Percentiles rank a stretch among this genome's conserved stretches.
Conservation (phyloP, 2,113 vertebrate genomes). For the Larimichthys crocea region DNA sequence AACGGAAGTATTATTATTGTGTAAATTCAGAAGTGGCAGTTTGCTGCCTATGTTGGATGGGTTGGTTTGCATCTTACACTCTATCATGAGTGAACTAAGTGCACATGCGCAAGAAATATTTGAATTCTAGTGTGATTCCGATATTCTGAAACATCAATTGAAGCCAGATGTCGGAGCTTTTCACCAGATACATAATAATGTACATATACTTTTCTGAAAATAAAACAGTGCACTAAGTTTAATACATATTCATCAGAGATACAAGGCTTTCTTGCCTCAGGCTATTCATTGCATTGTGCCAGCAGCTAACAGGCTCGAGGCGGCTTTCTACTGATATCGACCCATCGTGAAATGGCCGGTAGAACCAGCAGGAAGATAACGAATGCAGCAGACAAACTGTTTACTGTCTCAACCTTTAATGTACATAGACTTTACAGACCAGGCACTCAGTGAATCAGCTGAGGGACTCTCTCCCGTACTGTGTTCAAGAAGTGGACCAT, state of each 20-base stretch:
- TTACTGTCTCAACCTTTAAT: background rate
- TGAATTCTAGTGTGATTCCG: background rate
- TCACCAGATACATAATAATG: background rate
- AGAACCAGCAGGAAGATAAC: background rate
- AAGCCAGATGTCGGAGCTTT: background rate
- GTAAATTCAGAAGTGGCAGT: background rate
- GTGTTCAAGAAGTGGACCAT: background rate
- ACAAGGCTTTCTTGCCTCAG: background rate
- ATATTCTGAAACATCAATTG: background rate
- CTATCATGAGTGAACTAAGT: background rate
- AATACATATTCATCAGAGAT: conserved; percentile 17
- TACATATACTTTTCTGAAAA: background rate
- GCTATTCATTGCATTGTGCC: background rate
- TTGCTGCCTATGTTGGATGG: background rate
- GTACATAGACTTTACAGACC: background rate
- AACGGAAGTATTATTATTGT: background rate
- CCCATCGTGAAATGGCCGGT: background rate
- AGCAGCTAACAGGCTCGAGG: background rate
- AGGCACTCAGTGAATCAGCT: background rate
- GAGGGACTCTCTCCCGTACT: background rate
- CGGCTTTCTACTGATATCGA: background rate
- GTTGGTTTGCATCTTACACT: background rate
- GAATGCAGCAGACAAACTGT: background rate
- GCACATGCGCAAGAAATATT: background rate
- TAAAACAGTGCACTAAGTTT: background rate